A percentile compares a stretch with the other conserved stretches of the same genome.
Evolutionary conservation across 1,140 invertebrate species (phyloP).

Genomic region (Reticulitermes speratus): DNA sequence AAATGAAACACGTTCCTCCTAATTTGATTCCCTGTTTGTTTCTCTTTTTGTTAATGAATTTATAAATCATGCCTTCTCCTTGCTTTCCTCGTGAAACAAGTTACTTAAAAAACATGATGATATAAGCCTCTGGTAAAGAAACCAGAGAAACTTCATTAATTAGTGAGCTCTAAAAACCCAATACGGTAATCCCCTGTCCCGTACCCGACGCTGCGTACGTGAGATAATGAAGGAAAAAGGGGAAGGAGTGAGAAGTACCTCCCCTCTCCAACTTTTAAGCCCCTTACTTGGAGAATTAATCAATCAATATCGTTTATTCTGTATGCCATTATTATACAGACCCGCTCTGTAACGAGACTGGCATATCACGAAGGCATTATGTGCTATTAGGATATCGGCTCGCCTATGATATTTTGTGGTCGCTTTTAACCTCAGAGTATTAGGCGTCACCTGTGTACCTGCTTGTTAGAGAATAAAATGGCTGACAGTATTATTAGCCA

Average conservation of each 20-base stretch:
- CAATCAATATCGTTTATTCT: neutral
- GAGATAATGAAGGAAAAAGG: neutral
- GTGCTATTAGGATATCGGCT: neutral
- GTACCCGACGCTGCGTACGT: neutral
- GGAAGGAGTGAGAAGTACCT: neutral
- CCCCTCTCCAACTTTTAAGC: neutral
- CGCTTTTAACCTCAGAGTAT: neutral
- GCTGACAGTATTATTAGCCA: neutral
- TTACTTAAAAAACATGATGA: neutral
- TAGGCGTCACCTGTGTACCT: neutral
- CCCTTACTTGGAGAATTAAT: neutral
- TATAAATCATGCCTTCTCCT: neutral
- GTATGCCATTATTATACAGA: neutral
- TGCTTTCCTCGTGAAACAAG: neutral
- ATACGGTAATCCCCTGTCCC: conserved; percentile 7
- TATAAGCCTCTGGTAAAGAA: neutral
- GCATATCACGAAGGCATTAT: neutral
- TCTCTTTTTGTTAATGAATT: conserved; percentile 13
- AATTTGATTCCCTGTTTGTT: neutral
- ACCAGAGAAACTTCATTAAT: conserved; percentile 13
- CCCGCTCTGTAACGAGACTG: neutral
- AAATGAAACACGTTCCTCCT: neutral
- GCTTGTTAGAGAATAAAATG: neutral
- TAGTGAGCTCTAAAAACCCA: conserved; percentile 1
- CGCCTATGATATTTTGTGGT: neutral